A percentile compares a stretch with the other conserved stretches of the same genome.
phyloP scores from a whole-genome alignment of 2,888 invertebrate genomes.

The Lumbricus terrestris region DNA sequence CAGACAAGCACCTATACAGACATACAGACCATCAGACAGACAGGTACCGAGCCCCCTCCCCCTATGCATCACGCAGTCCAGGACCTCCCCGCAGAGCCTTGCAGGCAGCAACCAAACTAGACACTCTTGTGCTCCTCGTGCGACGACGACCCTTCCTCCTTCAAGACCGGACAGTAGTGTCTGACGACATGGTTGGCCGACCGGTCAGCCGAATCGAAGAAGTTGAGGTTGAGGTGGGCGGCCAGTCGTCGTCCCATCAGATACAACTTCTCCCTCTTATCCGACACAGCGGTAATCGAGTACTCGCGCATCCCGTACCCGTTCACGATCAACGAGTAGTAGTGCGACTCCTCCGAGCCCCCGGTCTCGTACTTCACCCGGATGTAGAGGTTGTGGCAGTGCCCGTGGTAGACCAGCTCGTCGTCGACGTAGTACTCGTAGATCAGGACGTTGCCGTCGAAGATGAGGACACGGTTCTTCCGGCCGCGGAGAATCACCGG shows the following conservation, averaged over 20 bases:
- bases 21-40: background rate
- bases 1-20: too few relatives aligned
- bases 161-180: background rate
- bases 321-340: background rate
- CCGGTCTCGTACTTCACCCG: background rate
- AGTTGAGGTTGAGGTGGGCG: background rate
- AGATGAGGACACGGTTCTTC: background rate
- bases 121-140: background rate
- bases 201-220: background rate
- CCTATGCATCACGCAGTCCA: background rate
- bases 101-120: background rate
- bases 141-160: background rate
- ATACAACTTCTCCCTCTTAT: background rate
- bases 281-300: background rate
- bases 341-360: background rate
- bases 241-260: background rate
- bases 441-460: background rate
- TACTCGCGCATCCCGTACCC: background rate
- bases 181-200: slow-evolving; percentile 8
- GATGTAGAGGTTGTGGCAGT: slow-evolving; percentile 12
- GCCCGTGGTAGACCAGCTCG: background rate
- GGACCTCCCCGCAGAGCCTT: background rate
- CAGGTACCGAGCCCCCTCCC: background rate
- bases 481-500: background rate
- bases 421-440: background rate